These are phyloP conservation scores for Lateolabrax maculatus DNA, from an alignment of 2,797 vertebrate genomes.

Conservation along the genomic window DNA sequence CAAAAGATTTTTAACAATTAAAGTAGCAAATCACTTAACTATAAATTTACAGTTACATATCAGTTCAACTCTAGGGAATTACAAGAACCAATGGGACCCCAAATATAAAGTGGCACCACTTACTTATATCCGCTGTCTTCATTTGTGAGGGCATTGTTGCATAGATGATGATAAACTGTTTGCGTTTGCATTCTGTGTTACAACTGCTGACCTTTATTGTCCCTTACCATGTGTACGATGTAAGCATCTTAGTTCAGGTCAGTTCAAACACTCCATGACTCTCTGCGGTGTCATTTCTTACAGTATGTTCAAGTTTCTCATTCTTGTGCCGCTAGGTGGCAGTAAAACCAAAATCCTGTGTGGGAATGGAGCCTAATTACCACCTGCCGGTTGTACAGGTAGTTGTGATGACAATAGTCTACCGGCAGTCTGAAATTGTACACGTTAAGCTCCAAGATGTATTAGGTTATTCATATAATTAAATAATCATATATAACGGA, in stretches of 20 bases:
- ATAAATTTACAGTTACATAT: background rate
- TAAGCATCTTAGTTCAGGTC: background rate
- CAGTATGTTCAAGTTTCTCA: background rate
- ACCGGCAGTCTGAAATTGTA: too few relatives aligned
- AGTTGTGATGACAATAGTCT: background rate
- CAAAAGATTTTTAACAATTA: too few relatives aligned
- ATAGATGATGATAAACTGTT: background rate
- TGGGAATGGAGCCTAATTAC: background rate
- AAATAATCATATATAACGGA: too few relatives aligned
- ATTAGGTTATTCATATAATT: background rate
- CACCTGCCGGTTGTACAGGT: background rate
- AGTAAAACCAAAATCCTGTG: slow-evolving; percentile 15
- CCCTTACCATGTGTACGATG: background rate
- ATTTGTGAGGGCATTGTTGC: background rate
- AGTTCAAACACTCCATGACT: background rate
- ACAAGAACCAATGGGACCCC: background rate
- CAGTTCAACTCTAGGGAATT: background rate
- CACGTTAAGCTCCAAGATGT: background rate
- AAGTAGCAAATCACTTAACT: background rate
- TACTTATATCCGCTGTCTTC: background rate
- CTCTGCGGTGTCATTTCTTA: background rate
- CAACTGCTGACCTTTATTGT: background rate
- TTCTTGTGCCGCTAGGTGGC: slow-evolving; percentile 52
- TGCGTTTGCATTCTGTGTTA: background rate
- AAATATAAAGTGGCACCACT: background rate